These are phyloP conservation scores for cattle (Bos taurus) DNA, from an alignment of 2,113 vertebrate genomes.

Conservation along the genomic window DNA sequence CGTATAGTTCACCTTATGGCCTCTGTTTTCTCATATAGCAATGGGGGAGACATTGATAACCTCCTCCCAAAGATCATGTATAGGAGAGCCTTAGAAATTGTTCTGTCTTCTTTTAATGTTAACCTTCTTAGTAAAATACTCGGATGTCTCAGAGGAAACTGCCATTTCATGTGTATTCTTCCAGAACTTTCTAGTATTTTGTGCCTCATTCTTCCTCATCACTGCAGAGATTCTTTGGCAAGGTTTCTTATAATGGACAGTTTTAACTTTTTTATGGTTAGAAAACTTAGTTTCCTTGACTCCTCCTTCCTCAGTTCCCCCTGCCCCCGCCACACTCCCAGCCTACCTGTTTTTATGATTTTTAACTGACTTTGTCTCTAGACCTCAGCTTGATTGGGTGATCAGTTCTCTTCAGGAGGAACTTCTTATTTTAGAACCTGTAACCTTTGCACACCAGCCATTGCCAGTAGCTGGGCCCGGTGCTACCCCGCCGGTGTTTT, in stretches of 20 bases:
- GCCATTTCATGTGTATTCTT: background rate
- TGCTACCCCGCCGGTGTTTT: background rate
- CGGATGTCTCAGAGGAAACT: background rate
- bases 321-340: too few relatives aligned
- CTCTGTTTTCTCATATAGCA: background rate
- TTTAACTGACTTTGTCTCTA: background rate
- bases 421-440: slow-evolving; percentile 5
- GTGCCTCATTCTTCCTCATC: background rate
- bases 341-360: background rate
- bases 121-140: background rate
- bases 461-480: background rate
- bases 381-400: background rate
- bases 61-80: background rate
- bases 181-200: background rate
- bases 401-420: background rate
- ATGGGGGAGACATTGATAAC: background rate
- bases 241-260: background rate
- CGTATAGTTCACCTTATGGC: background rate
- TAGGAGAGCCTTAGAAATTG: background rate
- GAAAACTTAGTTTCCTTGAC: background rate
- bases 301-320: background rate
- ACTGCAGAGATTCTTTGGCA: background rate
- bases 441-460: background rate
- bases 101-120: background rate
- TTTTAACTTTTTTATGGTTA: background rate